These are phyloP conservation scores for Drosophila tani DNA, from an alignment of 1,140 invertebrate species.

Conservation along the genomic window DNA sequence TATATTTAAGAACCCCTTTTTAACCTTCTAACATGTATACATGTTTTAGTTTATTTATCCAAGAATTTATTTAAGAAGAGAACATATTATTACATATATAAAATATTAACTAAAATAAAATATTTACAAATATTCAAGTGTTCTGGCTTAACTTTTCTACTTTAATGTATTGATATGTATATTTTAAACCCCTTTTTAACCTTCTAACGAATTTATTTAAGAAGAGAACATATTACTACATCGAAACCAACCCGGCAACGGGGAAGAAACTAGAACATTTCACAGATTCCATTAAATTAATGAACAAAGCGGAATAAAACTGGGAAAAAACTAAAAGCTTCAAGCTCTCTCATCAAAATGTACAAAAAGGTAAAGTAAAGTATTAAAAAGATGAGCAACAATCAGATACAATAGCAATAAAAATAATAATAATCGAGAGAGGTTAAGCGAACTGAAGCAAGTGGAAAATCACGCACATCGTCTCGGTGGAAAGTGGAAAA, in stretches of 20 bases:
- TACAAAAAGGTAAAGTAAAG: constrained; percentile 39
- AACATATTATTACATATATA: too few species aligned
- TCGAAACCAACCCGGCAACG: constrained; percentile 2
- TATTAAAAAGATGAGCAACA: constrained; percentile 60
- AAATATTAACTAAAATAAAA: too few species aligned
- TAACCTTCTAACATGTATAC: too few species aligned
- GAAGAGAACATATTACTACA: constrained; percentile 22
- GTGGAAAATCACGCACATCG: constrained; percentile 65
- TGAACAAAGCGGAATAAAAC: constrained; percentile 37
- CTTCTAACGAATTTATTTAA: neutral
- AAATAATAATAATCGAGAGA: constrained; percentile 60
- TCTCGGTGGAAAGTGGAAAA: constrained; percentile 29
- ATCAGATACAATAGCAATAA: constrained; percentile 55
- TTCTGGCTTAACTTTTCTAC: too few species aligned
- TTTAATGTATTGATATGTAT: too few species aligned
- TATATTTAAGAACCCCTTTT: too few species aligned
- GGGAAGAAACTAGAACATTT: constrained; percentile 50
- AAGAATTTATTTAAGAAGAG: too few species aligned
- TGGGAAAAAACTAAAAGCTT: constrained; percentile 31
- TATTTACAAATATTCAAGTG: too few species aligned
- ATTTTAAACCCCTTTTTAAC: too few species aligned
- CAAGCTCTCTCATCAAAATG: constrained; percentile 27
- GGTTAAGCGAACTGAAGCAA: constrained; percentile 19
- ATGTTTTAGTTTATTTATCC: too few species aligned
- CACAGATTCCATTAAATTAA: constrained; percentile 66